Conservation (phyloP, 2,797 vertebrate species). For the Thalassophryne amazonica region DNA sequence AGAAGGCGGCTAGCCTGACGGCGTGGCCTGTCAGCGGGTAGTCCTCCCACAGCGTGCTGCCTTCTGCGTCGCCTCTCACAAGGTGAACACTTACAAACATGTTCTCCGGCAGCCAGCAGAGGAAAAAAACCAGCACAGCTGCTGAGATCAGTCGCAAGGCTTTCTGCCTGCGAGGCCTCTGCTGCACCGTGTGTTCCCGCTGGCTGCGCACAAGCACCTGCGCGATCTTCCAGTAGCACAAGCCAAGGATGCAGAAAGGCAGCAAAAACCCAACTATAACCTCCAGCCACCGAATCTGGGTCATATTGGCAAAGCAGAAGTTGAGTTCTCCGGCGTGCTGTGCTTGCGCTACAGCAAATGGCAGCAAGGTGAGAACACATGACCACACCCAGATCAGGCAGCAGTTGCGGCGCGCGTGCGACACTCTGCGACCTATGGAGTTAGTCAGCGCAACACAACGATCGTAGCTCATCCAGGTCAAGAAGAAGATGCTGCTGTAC, state of each 20-base stretch:
- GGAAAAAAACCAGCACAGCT: slow-evolving; percentile 88
- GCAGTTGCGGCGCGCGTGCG: slow-evolving; percentile 79
- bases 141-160: slow-evolving; percentile 88
- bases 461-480: slow-evolving; percentile 96
- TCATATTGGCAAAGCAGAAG: slow-evolving; percentile 89
- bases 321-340: slow-evolving; percentile 83
- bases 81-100: slow-evolving; percentile 86
- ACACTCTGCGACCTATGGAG: slow-evolving; percentile 74
- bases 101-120: slow-evolving; percentile 93
- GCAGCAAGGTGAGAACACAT: slow-evolving; percentile 82
- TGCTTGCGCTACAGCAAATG: slow-evolving; percentile 82
- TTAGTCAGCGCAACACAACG: slow-evolving; percentile 84
- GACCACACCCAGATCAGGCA: slow-evolving; percentile 87
- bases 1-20: slow-evolving; percentile 89
- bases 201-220: slow-evolving; percentile 76
- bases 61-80: slow-evolving; percentile 70
- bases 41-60: slow-evolving; percentile 81
- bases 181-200: slow-evolving; percentile 52
- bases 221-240: slow-evolving; percentile 87
- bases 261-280: slow-evolving; percentile 87
- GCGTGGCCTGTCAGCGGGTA: slow-evolving; percentile 86
- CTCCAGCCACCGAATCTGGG: slow-evolving; percentile 91
- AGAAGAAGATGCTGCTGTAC: slow-evolving; percentile 95
- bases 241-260: slow-evolving; percentile 85
- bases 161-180: slow-evolving; percentile 78